Evolutionary conservation across 2,888 invertebrate genomes (phyloP), one percentile per base, ranked within the genome.

Genomic region (Temnothorax unifasciatus): DNA sequence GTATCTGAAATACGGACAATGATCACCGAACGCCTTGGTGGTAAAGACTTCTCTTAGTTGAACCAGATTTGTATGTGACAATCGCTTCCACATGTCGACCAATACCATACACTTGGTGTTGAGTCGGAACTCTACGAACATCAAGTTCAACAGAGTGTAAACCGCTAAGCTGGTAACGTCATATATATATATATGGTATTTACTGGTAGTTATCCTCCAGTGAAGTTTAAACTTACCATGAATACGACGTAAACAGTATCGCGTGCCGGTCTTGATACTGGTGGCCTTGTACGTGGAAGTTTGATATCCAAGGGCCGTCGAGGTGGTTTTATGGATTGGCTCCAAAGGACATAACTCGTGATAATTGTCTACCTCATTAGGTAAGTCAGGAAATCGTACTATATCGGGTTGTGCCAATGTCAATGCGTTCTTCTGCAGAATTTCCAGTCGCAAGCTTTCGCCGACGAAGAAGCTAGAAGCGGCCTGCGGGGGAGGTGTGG

Each of bases 1-100:
- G 4, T 11, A 21, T 5, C 3, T 57, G 66, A 61, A 52, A 86
- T 90, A 96, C 97, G 96, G 95, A 99, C 98, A 99, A 95, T 98
- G 97, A 96, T 99, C 99, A 92, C 98, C 98, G 95, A 99, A 99
- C 68, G 98, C 98, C 95, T 99, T 98, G 59, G 99, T 99, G 54
- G 98, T 97, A 95, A 99, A 99, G 90, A 98, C 97, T 95, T 99
- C 99, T 93, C 98, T 97, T 83, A 99, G 96, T 92, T 98, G 97
- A 85, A 99, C 98, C 90, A 99, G 96, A 96, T 99, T 99, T 92
- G 99, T 98, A 95, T 99, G 99, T 93, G 97, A 97, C 83, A 99
- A 96, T 95, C 98, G 98, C 95, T 98, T 99, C 99, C 99, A 99
- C 96, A 97, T 96, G 92, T 99, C 99, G 61, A 99, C 97, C 90